Evolutionary conservation across 2,113 vertebrate genomes (phyloP), one percentile per base, ranked within the genome.

Genomic region (Pyxicephalus adspersus): DNA sequence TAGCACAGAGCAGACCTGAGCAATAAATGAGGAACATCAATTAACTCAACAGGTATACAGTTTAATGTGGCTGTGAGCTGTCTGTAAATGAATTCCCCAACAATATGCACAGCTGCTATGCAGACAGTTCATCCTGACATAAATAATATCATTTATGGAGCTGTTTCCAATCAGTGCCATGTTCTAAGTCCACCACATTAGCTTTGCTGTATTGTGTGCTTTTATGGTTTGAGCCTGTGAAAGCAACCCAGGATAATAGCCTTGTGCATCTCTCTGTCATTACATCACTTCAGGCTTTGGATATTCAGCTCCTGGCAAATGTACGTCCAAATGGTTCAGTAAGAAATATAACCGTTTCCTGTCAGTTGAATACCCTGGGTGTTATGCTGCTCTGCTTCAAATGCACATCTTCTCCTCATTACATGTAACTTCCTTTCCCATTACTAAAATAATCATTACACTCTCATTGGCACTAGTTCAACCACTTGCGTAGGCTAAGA

Each of bases 321-420:
- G 19, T 22, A 15, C 20, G 26, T 52, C 17, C 26, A 67, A 54
- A 67, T 78, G 76, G 45, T 64, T 55, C n/a, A 25, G 50, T 57
- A 80, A 51, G 54, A 71, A 29, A 34, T 52, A 64, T 31, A 61
- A 16, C n/a, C 22, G 38, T 61, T 81, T 81, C 79, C 79, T 81
- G 79, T 51, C 13, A 34, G 34, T 22, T 38, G 45, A 81, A 74
- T 26, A 45, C n/a, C 5, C 50, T 57, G 50, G 60, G 20, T 20
- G 34, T 45, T 23, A 17, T 22, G 60, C 68, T 54, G 18, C 45
- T 52, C 28, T 72, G 20, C 55, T 81, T 18, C 28, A 22, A 34
- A 25, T n/a, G 60, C 68, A 73, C 79, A 81, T 74, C 68, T 81
- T 81, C 38, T 73, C 60, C n/a, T 73, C 28, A 74, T 81, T 80